Conservation (phyloP, 2,113 vertebrate genomes). For the Acanthisitta chloris region DNA sequence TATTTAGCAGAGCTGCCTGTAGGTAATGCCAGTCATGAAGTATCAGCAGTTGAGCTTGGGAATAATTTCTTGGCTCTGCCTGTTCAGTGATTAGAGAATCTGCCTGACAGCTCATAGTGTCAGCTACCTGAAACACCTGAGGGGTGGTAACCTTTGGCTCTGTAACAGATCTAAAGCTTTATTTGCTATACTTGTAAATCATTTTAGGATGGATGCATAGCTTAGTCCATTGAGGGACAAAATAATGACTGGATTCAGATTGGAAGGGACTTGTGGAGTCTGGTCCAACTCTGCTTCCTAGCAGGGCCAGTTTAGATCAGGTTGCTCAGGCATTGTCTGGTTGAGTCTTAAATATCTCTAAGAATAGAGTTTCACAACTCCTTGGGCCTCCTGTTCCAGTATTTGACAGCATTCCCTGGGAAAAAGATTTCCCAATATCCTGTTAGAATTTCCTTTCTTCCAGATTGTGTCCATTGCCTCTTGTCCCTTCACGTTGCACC, state of each 20-base stretch:
- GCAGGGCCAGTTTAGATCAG: neutral
- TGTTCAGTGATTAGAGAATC: neutral
- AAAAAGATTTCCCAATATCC: neutral
- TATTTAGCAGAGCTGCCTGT: neutral
- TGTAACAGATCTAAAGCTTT: neutral
- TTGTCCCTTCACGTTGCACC: neutral
- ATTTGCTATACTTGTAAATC: neutral
- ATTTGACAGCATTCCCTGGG: neutral
- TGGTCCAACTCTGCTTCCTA: neutral
- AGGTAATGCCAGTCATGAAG: neutral
- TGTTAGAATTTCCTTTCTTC: conserved; percentile 2
- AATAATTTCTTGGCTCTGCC: neutral
- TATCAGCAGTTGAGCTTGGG: neutral
- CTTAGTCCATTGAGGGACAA: neutral
- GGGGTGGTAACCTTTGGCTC: neutral
- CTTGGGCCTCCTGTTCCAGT: neutral
- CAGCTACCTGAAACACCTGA: neutral
- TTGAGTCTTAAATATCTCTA: neutral
- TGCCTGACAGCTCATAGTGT: neutral
- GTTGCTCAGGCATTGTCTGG: neutral
- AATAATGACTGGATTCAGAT: neutral
- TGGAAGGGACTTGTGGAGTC: neutral
- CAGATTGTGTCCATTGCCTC: neutral
- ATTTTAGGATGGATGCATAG: neutral
- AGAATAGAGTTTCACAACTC: conserved; percentile 11